phyloP scores from a whole-genome alignment of 2,113 vertebrate genomes.

The Oreotrochilus melanogaster region DNA sequence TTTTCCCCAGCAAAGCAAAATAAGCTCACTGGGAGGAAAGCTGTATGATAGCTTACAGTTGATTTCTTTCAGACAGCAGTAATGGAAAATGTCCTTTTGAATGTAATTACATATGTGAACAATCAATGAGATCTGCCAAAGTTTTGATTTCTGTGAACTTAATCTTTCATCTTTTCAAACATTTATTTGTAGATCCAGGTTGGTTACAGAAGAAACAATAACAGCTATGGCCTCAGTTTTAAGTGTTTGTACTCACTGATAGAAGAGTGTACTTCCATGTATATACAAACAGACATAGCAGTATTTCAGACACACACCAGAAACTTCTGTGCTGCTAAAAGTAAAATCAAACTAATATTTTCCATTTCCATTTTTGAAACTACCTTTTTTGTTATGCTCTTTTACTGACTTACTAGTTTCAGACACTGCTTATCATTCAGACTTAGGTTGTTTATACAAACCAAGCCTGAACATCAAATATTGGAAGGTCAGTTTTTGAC shows the following conservation, averaged over 20 bases:
- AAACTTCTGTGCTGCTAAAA: constrained; percentile 5
- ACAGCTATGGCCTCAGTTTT: not conserved
- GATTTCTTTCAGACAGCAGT: not conserved
- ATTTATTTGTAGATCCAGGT: constrained; percentile 25
- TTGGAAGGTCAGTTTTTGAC: constrained; percentile 6
- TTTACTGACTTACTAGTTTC: not conserved
- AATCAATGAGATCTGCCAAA: constrained; percentile 20
- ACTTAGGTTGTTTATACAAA: not conserved
- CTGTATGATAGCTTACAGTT: not conserved
- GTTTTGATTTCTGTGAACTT: constrained; percentile 13
- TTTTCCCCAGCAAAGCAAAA: not conserved
- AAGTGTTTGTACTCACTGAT: not conserved
- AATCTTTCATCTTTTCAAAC: constrained; percentile 42
- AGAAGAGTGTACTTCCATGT: not conserved
- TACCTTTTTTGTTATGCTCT: not conserved
- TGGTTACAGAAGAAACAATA: not conserved
- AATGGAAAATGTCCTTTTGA: constrained; percentile 45
- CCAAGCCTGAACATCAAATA: not conserved
- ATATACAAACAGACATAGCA: not conserved
- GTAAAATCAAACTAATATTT: constrained; percentile 15
- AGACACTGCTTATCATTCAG: constrained; percentile 8
- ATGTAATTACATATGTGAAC: constrained; percentile 40
- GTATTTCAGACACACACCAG: not conserved
- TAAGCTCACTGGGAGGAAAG: not conserved
- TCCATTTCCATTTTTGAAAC: not conserved